Evolutionary conservation across 2,113 vertebrate genomes (phyloP).

Genomic region (Syrmaticus mikado): DNA sequence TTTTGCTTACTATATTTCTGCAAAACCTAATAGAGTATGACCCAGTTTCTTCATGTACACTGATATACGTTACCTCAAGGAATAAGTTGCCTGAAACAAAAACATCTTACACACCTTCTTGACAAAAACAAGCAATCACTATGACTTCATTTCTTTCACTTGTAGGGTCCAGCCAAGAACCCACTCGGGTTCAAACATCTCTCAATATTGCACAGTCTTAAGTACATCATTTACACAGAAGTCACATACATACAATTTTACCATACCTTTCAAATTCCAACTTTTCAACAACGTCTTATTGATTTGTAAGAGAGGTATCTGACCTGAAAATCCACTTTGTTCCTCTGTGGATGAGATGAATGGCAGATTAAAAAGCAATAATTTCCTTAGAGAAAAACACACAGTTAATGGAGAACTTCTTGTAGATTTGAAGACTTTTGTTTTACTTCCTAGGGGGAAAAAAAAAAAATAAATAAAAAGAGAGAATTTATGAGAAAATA

Average conservation of each 20-base stretch:
- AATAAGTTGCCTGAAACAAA: conserved; percentile 9
- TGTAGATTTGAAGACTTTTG: conserved; percentile 1
- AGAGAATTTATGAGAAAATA: not conserved
- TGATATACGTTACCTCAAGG: not conserved
- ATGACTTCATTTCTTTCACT: not conserved
- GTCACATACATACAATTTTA: not conserved
- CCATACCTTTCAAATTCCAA: not conserved
- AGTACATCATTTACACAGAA: not conserved
- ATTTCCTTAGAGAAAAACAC: conserved; percentile 14
- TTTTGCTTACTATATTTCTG: not conserved
- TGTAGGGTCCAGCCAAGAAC: not conserved
- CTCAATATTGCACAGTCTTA: not conserved
- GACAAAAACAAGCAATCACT: not conserved
- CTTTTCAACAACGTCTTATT: conserved; percentile 2
- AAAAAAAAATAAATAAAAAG: not conserved
- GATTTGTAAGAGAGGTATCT: conserved; percentile 15
- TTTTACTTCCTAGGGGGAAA: not conserved
- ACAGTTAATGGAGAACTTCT: not conserved
- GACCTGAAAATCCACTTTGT: conserved; percentile 34
- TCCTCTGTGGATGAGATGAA: not conserved
- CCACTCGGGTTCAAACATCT: not conserved
- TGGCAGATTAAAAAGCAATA: conserved; percentile 24
- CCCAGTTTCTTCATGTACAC: not conserved
- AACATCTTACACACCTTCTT: not conserved
- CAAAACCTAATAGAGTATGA: not conserved